Evolutionary conservation across 1,140 invertebrate species (phyloP), one percentile per base, ranked within the genome.

Genomic region (Drosophila sproati): DNA sequence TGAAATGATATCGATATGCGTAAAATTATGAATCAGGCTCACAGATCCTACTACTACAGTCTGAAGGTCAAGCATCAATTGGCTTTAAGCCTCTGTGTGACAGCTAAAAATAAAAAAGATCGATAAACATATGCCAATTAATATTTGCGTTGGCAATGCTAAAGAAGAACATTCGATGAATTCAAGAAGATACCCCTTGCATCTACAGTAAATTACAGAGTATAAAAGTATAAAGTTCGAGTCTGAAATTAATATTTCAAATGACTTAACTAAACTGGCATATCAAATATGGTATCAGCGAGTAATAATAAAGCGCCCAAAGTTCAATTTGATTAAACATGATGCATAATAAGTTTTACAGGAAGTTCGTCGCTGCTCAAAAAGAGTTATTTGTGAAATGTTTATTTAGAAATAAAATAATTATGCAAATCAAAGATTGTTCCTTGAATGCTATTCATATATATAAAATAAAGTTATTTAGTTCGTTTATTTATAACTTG

Each of bases 51-150:
- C 8, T 20, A 20, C 20, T 20, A 20, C 20, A 59, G 61, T 43
- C 20, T 37, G 41, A 55, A 72, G 61, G 69, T 64, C 61, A 72
- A 34, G 35, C 60, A 28, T 56, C 52, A 72, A 57, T 72, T 35
- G 31, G 12, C 7, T n/a, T 55, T 55, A 43, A 60, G 34, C 8
- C 10, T 20, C 20, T 29, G 55, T 31, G 8, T 59, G 55, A 34
- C 28, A 51, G 28, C 28, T 32, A 28, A 10, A 52, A 52, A 35
- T 20, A 56, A 60, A 56, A 43, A 52, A 6, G 37, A 63, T 3
- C n/a, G 1, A 37, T 37, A 28, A 28, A 3, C 1, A 28, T 8
- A 20, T 20, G 20, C 20, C 20, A 20, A 20, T 20, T 0, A 20
- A 20, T 20, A 20, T 20, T 20, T 20, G 20, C 20, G 20, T 20